Percentiles rank a stretch among this genome's conserved stretches.
Conservation (phyloP, 2,113 vertebrate genomes). For the Neogale vison region DNA sequence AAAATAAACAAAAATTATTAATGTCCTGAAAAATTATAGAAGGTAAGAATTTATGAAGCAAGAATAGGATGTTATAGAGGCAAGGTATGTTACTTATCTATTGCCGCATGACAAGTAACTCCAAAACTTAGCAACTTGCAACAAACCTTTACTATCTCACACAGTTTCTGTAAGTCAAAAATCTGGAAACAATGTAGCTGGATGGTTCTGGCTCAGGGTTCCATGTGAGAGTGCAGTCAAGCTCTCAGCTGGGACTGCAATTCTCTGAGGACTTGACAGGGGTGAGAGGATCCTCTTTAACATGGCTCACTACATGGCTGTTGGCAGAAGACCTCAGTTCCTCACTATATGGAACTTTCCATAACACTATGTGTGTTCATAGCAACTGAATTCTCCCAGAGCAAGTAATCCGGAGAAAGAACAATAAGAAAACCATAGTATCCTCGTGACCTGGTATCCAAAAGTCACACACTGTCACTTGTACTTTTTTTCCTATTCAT, state of each 20-base stretch:
- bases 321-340: not conserved
- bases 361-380: not conserved
- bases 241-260: not conserved
- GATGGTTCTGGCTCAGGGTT: not conserved
- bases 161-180: not conserved
- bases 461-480: not conserved
- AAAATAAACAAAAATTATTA: not conserved
- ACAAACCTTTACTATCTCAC: not conserved
- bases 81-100: not conserved
- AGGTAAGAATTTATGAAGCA: not conserved
- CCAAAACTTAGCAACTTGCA: not conserved
- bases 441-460: not conserved
- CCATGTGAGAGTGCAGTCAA: not conserved
- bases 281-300: not conserved
- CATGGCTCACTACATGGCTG: not conserved
- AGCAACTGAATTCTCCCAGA: not conserved
- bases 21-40: not conserved
- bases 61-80: not conserved
- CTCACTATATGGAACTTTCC: not conserved
- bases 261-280: not conserved
- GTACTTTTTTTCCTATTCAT: not conserved
- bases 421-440: not conserved
- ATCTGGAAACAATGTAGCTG: not conserved
- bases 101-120: not conserved
- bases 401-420: conserved; percentile 20